A percentile compares a stretch with the other conserved stretches of the same genome.
Evolutionary conservation across 2,888 invertebrate species (phyloP).

Genomic region (Noctua janthe): DNA sequence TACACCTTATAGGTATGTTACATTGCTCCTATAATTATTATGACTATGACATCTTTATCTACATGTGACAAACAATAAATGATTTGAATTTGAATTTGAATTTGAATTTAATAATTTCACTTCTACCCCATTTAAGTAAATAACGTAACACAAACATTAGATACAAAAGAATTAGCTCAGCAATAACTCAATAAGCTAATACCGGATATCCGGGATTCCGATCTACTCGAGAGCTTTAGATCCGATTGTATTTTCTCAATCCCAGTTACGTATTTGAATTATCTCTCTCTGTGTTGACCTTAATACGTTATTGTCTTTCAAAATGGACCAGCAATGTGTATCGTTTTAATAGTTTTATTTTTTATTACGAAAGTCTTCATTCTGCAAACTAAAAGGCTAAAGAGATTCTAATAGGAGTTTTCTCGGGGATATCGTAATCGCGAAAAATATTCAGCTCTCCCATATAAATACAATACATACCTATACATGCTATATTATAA

Average conservation of each 20-base stretch:
- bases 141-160: constrained; percentile 36
- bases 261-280: constrained; percentile 51
- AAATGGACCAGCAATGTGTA: not conserved
- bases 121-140: constrained; percentile 3
- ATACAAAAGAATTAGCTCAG: constrained; percentile 61
- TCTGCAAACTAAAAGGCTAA: not conserved
- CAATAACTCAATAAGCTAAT: constrained; percentile 68
- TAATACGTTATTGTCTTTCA: constrained; percentile 33
- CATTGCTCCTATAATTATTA: no score
- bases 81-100: no score
- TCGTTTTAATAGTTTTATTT: not conserved
- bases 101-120: not conserved
- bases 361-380: not conserved
- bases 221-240: constrained; percentile 52
- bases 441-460: not conserved
- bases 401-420: not conserved
- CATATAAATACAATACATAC: not conserved
- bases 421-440: not conserved
- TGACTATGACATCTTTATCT: no score
- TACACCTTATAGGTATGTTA: no score
- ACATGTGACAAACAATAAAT: no score
- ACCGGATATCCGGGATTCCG: constrained; percentile 59
- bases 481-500: not conserved
- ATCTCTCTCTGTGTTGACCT: constrained; percentile 44
- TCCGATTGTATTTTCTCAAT: constrained; percentile 49